Base-by-base conservation (phyloP, 1,140 invertebrate species). In the Orussus abietinus region DNA sequence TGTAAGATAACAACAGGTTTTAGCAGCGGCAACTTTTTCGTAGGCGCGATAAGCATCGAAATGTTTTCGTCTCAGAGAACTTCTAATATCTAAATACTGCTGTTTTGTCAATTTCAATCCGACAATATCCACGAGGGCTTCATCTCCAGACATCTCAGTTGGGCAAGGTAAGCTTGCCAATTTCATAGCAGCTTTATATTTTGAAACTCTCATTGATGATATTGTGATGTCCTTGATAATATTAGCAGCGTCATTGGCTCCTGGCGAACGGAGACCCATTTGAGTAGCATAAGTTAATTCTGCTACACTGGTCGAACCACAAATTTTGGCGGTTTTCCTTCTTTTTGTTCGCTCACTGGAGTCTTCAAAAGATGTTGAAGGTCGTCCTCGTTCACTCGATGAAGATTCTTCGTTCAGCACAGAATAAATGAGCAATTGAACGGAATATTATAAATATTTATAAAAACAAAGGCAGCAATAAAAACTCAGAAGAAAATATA, bases 281-380 rank as follows among this genome's bases (percentile, higher is more conserved):
- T 48, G 28, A 35, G 52, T 43, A 22, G 58, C 57, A 42, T 53
- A 43, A n/a, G 47, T 13, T 35, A 57, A 48, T 17, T 50, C 41
- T 12, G 37, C 45, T 29, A 20, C 45, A 36, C 35, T 39, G 28
- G 45, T 28, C 11, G 38, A 26, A 18, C 26, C 44, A 17, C 58
- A 20, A 2, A 58, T 22, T 49, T 55, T 48, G 47, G 51, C 37
- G 18, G 53, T 58, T 57, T 52, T 55, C 15, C 55, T 49, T 5
- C 57, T 17, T 39, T 63, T 60, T 11, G 40, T 49, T 20, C 56
- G 32, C 13, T 61, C 54, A 55, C 46, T 58, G 26, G 39, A 39
- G n/a, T n/a, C 15, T n/a, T 39, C 26, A 30, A 39, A 39, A 30
- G 9, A 13, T 28, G 14, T n/a, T 1, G 11, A 12, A 28, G 38